Evolutionary conservation across 1,140 invertebrate genomes (phyloP).

Genomic region (Zaprionus nigranus): DNA sequence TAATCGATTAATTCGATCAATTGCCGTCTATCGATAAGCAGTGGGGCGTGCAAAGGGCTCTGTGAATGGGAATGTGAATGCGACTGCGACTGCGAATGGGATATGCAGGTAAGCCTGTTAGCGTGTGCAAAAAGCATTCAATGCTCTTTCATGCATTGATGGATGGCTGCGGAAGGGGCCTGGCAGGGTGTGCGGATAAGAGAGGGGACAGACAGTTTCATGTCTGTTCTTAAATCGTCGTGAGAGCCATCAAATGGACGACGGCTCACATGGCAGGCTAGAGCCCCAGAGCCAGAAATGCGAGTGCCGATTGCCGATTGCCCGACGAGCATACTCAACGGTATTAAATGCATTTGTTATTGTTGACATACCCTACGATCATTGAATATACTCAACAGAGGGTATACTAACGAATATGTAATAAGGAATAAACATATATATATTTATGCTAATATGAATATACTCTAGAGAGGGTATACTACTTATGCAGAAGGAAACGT

Average conservation of each 20-base stretch:
- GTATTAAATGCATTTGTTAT: constrained; percentile 15
- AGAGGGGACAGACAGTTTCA: constrained; percentile 6
- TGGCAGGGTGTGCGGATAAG: too few relatives aligned
- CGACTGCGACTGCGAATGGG: neutral
- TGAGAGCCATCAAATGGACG: constrained; percentile 31
- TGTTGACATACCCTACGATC: neutral
- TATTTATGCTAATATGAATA: too few relatives aligned
- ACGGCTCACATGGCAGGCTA: neutral
- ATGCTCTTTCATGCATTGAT: constrained; percentile 14
- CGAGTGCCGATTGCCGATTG: constrained; percentile 2
- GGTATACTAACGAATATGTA: too few relatives aligned
- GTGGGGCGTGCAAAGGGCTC: constrained; percentile 3
- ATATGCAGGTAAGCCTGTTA: constrained; percentile 18
- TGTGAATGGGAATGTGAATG: neutral
- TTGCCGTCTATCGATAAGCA: constrained; percentile 23
- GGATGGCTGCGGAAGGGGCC: neutral
- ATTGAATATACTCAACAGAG: neutral
- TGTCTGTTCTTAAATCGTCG: constrained; percentile 24
- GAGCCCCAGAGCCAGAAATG: neutral
- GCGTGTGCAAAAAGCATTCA: constrained; percentile 17
- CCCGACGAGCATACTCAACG: constrained; percentile 12
- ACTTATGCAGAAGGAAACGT: too few relatives aligned
- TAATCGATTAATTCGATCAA: constrained; percentile 33
- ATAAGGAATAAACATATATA: too few relatives aligned
- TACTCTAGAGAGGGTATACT: too few relatives aligned